Evolutionary conservation across 2,888 invertebrate genomes (phyloP).

Genomic region (Itoplectis maculator): DNA sequence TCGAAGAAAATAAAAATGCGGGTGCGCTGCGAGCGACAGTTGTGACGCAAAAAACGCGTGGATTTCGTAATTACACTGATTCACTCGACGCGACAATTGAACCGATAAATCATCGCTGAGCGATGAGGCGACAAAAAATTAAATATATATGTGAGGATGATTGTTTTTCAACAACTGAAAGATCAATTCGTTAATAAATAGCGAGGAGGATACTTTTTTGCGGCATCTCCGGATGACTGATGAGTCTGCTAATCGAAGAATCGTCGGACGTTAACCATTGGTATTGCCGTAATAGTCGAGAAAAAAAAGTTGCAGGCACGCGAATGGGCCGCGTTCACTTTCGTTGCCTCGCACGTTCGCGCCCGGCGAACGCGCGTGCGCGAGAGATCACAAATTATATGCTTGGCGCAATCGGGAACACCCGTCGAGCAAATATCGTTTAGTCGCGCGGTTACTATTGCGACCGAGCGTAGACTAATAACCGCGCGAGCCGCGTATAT

Average conservation of each 20-base stretch:
- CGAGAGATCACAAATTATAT: constrained; percentile 39
- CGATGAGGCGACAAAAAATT: constrained; percentile 35
- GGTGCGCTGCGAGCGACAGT: too few relatives aligned
- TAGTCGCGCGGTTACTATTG: constrained; percentile 5
- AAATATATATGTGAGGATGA: not conserved
- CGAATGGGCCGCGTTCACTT: constrained; percentile 62
- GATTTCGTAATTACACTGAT: constrained; percentile 26
- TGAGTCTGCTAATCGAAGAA: constrained; percentile 41
- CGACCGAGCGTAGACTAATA: constrained; percentile 22
- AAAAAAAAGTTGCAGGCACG: constrained; percentile 36
- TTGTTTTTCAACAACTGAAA: not conserved
- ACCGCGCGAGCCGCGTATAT: too few relatives aligned
- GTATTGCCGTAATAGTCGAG: constrained; percentile 28
- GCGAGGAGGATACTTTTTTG: constrained; percentile 13
- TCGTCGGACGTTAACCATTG: constrained; percentile 10
- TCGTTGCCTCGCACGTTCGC: constrained; percentile 35
- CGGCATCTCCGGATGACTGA: constrained; percentile 23
- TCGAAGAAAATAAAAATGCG: too few relatives aligned
- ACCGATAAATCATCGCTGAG: constrained; percentile 44
- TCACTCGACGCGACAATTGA: constrained; percentile 27
- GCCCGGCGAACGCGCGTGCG: not conserved
- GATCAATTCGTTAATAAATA: constrained; percentile 41
- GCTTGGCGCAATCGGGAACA: constrained; percentile 14
- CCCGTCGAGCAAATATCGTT: constrained; percentile 40
- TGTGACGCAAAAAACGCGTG: not conserved